Evolutionary conservation across 37 sponge, comb jelly and placozoan species (phyloP).

Genomic region (Dysidea cf. avara): DNA sequence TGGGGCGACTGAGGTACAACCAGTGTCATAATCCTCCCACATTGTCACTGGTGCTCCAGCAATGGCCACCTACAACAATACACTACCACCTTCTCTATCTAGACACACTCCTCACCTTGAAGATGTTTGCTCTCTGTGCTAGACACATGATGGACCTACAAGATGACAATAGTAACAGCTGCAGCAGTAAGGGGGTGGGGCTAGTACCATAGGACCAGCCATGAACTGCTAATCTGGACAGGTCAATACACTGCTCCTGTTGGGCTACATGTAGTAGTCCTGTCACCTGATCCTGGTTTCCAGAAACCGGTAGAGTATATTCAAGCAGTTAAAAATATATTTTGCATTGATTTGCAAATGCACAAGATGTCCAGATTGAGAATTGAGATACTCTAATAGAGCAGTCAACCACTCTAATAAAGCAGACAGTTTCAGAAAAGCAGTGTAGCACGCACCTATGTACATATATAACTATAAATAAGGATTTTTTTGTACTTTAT

Average conservation of each 20-base stretch:
- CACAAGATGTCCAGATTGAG: too few relatives aligned
- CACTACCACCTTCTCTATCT: not conserved
- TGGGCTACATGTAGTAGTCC: constrained; percentile 63
- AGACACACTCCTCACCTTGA: constrained; percentile 44
- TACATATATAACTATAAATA: too few relatives aligned
- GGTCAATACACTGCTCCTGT: constrained; percentile 53
- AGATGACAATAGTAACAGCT: not conserved
- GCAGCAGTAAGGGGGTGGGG: not conserved
- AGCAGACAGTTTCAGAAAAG: too few relatives aligned
- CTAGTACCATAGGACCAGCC: constrained; percentile 89
- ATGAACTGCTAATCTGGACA: constrained; percentile 58
- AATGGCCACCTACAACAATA: constrained; percentile 50
- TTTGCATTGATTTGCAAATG: too few relatives aligned
- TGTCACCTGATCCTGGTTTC: constrained; percentile 80
- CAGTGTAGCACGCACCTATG: too few relatives aligned
- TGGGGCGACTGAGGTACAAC: constrained; percentile 67
- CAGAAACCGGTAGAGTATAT: too few relatives aligned
- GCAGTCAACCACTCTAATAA: too few relatives aligned
- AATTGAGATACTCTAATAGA: too few relatives aligned
- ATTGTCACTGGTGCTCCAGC: constrained; percentile 82
- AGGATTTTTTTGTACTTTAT: too few relatives aligned
- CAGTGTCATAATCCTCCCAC: constrained; percentile 88
- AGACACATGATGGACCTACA: constrained; percentile 74
- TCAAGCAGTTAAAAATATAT: too few relatives aligned
- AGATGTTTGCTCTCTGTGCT: constrained; percentile 74